Conservation (phyloP, 2,797 vertebrate species). For the Notolepis coatsorum region DNA sequence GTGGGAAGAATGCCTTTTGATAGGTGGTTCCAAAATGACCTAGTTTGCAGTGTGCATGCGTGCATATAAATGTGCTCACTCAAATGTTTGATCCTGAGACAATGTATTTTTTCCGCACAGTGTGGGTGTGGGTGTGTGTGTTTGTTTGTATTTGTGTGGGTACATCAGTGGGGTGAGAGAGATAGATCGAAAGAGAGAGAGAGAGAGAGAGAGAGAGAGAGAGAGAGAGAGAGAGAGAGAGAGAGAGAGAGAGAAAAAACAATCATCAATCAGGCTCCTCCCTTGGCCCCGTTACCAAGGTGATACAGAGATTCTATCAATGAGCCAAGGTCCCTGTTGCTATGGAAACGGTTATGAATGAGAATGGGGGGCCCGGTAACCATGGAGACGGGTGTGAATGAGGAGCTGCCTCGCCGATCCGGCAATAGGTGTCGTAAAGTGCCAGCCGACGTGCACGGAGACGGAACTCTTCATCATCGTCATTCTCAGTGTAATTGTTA, state of each 20-base stretch:
- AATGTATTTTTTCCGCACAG: conserved; percentile 16
- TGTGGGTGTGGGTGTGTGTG: conserved; percentile 19
- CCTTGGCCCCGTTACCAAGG: conserved; percentile 78
- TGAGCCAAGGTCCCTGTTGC: conserved; percentile 85
- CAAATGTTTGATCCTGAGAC: conserved; percentile 44
- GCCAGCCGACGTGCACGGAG: conserved; percentile 59
- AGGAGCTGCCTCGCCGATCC: conserved; percentile 84
- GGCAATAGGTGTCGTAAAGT: conserved; percentile 75
- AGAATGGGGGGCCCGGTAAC: conserved; percentile 86
- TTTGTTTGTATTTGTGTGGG: too few relatives aligned
- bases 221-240: too few relatives aligned
- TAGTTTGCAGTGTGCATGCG: conserved; percentile 54
- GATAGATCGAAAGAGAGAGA: too few relatives aligned
- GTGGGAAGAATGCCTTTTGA: conserved; percentile 14
- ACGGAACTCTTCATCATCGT: conserved; percentile 21
- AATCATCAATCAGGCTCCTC: conserved; percentile 78
- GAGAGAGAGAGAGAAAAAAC: conserved; percentile 31
- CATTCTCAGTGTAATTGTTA: conserved; percentile 3
- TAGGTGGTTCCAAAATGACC: conserved; percentile 61
- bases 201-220: too few relatives aligned
- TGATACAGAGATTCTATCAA: conserved; percentile 89
- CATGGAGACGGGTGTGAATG: conserved; percentile 89
- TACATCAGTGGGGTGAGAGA: too few relatives aligned
- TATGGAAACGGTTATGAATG: conserved; percentile 93
- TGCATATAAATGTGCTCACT: conserved; percentile 36